Conservation (phyloP, 2,113 vertebrate genomes). For the Orthochromis malagaraziensis region DNA sequence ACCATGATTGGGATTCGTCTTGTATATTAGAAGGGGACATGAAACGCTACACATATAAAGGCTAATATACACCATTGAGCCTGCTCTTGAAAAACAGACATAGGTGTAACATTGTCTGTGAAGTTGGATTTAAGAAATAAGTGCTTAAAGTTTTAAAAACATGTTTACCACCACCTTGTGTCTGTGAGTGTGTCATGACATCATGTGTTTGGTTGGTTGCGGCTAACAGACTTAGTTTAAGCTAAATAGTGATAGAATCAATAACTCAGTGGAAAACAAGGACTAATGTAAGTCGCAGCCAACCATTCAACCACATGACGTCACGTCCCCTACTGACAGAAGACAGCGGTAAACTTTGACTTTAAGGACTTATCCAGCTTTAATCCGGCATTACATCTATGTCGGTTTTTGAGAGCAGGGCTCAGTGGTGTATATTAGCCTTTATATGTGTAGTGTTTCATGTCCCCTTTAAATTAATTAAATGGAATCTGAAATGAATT, state of each 20-base stretch:
- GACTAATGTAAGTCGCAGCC: neutral
- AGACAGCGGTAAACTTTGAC: neutral
- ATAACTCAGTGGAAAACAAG: neutral
- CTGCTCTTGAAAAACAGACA: neutral
- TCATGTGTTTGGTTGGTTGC: neutral
- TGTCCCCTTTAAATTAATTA: neutral
- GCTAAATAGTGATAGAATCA: neutral
- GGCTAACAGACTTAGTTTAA: fast-evolving
- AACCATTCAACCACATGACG: neutral
- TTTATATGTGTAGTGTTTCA: neutral
- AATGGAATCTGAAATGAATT: neutral
- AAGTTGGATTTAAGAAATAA: neutral
- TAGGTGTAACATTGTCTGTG: neutral
- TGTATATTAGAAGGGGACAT: neutral
- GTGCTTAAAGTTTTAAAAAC: neutral
- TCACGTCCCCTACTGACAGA: neutral
- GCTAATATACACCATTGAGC: neutral
- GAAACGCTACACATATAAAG: neutral
- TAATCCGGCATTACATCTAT: fast-evolving
- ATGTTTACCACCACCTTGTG: neutral
- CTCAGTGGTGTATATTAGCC: neutral
- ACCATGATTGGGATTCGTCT: fast-evolving
- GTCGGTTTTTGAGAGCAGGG: neutral
- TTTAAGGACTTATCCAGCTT: neutral
- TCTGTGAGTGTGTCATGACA: neutral